These are phyloP conservation scores for Mycetomoellerius zeteki DNA, from an alignment of 1,140 invertebrate species.

Conservation along the genomic window DNA sequence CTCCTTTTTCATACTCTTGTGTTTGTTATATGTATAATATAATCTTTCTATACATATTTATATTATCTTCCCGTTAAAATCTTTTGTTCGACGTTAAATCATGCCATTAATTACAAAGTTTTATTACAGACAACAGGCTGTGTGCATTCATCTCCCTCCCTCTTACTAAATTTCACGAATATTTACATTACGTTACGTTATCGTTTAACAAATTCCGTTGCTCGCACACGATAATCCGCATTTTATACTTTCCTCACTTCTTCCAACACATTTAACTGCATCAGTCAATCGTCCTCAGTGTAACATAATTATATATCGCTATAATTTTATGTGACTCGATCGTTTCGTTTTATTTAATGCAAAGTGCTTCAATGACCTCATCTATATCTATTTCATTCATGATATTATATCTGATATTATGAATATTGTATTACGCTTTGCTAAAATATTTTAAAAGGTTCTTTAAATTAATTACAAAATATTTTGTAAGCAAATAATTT, in stretches of 20 bases:
- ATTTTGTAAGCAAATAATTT: constrained; percentile 16
- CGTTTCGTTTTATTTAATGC: not conserved
- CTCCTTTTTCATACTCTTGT: constrained; percentile 39
- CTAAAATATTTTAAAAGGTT: not conserved
- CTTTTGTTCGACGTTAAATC: constrained; percentile 45
- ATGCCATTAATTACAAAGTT: constrained; percentile 73
- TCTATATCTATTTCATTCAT: not conserved
- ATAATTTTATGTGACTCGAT: not conserved
- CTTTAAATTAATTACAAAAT: constrained; percentile 7
- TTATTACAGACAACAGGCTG: constrained; percentile 69
- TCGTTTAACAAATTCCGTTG: constrained; percentile 27
- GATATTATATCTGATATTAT: not conserved
- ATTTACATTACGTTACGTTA: constrained; percentile 62
- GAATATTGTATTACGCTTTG: not conserved
- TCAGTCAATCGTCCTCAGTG: constrained; percentile 35
- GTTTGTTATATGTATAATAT: constrained; percentile 65
- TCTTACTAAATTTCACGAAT: constrained; percentile 42
- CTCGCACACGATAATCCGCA: not conserved
- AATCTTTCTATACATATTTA: constrained; percentile 68
- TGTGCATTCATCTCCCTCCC: constrained; percentile 23
- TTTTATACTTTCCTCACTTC: not conserved
- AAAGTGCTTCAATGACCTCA: not conserved
- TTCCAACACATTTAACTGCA: constrained; percentile 13
- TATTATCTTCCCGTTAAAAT: constrained; percentile 49
- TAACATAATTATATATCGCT: not conserved